A percentile compares a stretch with the other conserved stretches of the same genome.
Conservation (phyloP, 2,113 vertebrate genomes). For the Oophaga pumilio region DNA sequence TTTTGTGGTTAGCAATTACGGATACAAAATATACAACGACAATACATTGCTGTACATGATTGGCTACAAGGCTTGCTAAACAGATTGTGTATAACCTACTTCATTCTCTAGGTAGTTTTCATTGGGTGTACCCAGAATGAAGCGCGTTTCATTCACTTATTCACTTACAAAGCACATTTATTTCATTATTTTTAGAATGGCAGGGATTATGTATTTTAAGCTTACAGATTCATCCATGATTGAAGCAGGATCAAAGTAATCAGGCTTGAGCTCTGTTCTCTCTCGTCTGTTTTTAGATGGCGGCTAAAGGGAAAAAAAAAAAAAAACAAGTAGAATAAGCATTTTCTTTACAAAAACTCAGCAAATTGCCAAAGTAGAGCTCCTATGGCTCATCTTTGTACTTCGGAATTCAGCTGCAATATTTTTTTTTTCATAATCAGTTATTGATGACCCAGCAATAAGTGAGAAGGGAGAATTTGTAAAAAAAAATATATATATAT, state of each 20-base stretch:
- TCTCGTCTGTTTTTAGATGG: slow-evolving; percentile 98
- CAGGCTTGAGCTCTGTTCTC: slow-evolving; percentile 95
- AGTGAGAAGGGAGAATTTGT: no score
- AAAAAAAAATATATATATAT: no score
- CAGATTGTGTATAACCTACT: background rate
- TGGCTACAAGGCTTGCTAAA: background rate
- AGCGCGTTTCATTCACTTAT: background rate
- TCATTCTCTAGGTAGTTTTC: background rate
- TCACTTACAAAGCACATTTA: slow-evolving; percentile 8
- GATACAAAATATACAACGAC: slow-evolving; percentile 3
- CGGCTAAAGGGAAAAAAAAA: slow-evolving; percentile 75
- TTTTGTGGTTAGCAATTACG: slow-evolving; percentile 6
- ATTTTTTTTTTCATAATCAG: background rate
- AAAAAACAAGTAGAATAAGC: slow-evolving; percentile 54
- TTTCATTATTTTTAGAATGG: slow-evolving; percentile 56
- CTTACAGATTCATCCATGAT: slow-evolving; percentile 99
- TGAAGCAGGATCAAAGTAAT: slow-evolving; percentile 98
- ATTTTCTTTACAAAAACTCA: background rate
- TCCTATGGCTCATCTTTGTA: background rate
- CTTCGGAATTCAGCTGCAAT: background rate
- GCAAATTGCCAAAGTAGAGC: no score
- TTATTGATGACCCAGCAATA: no score
- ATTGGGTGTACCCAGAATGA: background rate
- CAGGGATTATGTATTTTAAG: slow-evolving; percentile 60
- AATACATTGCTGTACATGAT: background rate